phyloP scores from a whole-genome alignment of 2,113 vertebrate genomes.

The Solenodon paradoxus region DNA sequence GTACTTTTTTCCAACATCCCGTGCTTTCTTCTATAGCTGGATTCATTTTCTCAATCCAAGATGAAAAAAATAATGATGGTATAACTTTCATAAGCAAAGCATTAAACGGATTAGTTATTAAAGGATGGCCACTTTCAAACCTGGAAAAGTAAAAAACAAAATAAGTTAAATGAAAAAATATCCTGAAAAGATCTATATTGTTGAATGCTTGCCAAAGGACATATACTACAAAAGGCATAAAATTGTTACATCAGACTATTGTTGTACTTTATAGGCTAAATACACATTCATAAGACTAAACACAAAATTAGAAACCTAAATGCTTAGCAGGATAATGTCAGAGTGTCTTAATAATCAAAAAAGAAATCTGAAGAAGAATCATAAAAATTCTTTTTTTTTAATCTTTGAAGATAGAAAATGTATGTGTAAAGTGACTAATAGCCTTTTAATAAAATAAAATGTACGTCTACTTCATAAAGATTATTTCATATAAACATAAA shows the following conservation, averaged over 20 bases:
- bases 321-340: conserved; percentile 52
- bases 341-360: conserved; percentile 62
- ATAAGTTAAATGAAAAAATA: conserved; percentile 68
- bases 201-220: conserved; percentile 59
- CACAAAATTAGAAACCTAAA: conserved; percentile 65
- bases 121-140: conserved; percentile 88
- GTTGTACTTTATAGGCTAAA: conserved; percentile 58
- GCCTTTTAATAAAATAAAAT: conserved; percentile 30
- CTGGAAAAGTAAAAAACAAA: conserved; percentile 81
- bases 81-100: conserved; percentile 83
- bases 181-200: conserved; percentile 25
- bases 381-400: conserved; percentile 39
- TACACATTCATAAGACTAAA: conserved; percentile 73
- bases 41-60: conserved; percentile 88
- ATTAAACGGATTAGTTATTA: conserved; percentile 85
- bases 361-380: conserved; percentile 68
- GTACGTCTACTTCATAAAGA: background rate
- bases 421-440: background rate
- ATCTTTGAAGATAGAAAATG: conserved; percentile 40
- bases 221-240: conserved; percentile 47
- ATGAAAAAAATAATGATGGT: conserved; percentile 80
- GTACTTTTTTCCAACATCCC: conserved; percentile 82
- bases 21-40: conserved; percentile 82
- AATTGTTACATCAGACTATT: conserved; percentile 55
- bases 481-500: conserved; percentile 10